phyloP scores from a whole-genome alignment of 2,797 vertebrate genomes.

The Crypturellus tataupa region DNA sequence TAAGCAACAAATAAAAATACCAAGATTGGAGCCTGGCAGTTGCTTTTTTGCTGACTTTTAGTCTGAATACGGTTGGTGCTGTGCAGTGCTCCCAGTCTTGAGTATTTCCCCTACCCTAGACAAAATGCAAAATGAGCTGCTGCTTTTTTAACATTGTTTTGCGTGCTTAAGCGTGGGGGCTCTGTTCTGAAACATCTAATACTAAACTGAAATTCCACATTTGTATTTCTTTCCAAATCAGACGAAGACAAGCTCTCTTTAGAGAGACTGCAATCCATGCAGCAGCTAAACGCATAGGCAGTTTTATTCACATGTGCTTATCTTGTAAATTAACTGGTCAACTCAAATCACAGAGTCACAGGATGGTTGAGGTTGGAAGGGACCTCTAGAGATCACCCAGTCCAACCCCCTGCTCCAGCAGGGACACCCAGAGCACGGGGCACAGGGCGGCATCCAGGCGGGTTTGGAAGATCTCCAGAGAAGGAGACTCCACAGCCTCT shows the following conservation, averaged over 20 bases:
- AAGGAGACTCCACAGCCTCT: too few relatives aligned
- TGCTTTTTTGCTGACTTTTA: slow-evolving; percentile 71
- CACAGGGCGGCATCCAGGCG: too few relatives aligned
- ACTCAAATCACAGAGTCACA: neutral
- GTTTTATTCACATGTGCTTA: neutral
- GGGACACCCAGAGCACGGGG: too few relatives aligned
- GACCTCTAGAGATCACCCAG: too few relatives aligned
- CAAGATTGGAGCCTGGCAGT: slow-evolving; percentile 9
- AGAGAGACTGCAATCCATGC: neutral
- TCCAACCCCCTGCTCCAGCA: too few relatives aligned
- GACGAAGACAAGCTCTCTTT: slow-evolving; percentile 4
- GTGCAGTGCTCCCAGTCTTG: neutral
- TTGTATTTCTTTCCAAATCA: neutral
- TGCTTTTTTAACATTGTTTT: neutral
- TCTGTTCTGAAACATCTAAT: neutral
- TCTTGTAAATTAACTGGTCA: neutral
- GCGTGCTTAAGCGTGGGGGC: neutral
- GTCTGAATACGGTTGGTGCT: neutral
- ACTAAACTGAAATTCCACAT: slow-evolving; percentile 3
- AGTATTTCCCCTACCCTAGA: neutral
- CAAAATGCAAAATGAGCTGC: neutral
- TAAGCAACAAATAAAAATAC: slow-evolving; percentile 82
- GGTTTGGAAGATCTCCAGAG: too few relatives aligned
- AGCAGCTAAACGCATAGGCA: neutral
- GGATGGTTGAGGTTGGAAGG: too few relatives aligned